These are phyloP conservation scores for Ceratotherium simum DNA, from an alignment of 2,113 vertebrate species.

Conservation along the genomic window DNA sequence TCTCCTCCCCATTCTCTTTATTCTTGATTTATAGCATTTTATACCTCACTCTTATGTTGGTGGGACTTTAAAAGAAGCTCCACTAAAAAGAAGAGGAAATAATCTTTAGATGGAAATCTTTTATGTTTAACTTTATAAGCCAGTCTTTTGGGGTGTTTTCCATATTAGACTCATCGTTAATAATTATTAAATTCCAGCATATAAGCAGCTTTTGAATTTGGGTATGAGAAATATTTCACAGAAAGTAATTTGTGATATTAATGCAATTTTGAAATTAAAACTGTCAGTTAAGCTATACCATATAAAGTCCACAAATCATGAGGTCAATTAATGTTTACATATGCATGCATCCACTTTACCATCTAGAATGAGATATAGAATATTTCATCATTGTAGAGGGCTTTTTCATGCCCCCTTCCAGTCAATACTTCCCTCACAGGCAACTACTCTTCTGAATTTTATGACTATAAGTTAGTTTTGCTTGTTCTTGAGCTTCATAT, in stretches of 20 bases:
- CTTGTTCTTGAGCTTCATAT: not conserved
- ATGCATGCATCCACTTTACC: not conserved
- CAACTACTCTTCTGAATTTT: not conserved
- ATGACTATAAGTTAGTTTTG: not conserved
- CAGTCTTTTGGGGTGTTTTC: not conserved
- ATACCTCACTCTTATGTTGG: not conserved
- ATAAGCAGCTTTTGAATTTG: not conserved
- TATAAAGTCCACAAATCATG: not conserved
- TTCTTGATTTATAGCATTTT: not conserved
- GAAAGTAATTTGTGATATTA: conserved; percentile 7
- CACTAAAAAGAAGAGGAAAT: not conserved
- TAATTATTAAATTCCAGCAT: not conserved
- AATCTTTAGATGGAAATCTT: not conserved
- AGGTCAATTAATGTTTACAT: not conserved
- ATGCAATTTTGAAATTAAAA: not conserved
- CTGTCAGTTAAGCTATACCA: not conserved
- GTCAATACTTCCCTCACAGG: not conserved
- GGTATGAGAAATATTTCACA: not conserved
- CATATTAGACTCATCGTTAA: not conserved
- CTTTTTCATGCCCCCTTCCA: not conserved
- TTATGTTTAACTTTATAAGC: not conserved
- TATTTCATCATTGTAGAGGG: not conserved
- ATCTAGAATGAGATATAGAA: not conserved
- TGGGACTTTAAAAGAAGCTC: not conserved
- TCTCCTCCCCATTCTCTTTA: not conserved